phyloP scores from a whole-genome alignment of 2,888 invertebrate species.

The Acleris holmiana region DNA sequence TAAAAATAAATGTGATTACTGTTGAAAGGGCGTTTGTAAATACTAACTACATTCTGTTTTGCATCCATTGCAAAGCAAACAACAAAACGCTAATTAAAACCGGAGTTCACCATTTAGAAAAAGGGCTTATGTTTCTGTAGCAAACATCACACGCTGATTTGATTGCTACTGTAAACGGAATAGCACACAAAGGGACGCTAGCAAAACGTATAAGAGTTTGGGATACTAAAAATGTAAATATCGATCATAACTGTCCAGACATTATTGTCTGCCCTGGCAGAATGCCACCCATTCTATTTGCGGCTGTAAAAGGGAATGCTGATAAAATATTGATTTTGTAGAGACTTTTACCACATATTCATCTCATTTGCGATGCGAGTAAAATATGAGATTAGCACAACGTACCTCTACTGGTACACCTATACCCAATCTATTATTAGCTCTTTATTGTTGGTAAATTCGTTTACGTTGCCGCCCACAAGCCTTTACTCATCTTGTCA shows the following conservation, averaged over 20 bases:
- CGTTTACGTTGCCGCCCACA: conserved; percentile 58
- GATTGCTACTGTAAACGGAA: conserved; percentile 30
- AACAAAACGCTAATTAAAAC: conserved; percentile 16
- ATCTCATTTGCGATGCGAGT: background rate
- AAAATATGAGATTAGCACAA: background rate
- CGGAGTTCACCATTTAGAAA: conserved; percentile 9
- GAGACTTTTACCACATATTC: background rate
- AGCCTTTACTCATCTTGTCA: conserved; percentile 54
- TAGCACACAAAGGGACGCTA: conserved; percentile 45
- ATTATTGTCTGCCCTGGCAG: conserved; percentile 66
- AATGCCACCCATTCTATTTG: conserved; percentile 61
- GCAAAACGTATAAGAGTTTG: conserved; percentile 52
- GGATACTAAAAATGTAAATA: conserved; percentile 73
- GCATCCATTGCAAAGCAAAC: conserved; percentile 9
- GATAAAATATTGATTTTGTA: background rate
- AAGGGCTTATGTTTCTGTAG: conserved; percentile 13
- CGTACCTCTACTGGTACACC: no score
- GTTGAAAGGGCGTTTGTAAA: background rate
- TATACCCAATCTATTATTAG: conserved; percentile 40
- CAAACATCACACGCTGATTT: conserved; percentile 8
- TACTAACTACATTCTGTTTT: conserved; percentile 10
- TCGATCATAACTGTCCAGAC: conserved; percentile 67
- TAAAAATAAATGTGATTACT: background rate
- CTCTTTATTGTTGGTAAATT: conserved; percentile 59
- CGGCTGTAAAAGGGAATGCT: conserved; percentile 50